Evolutionary conservation across 1,140 invertebrate genomes (phyloP), one percentile per base, ranked within the genome.

Genomic region (Batillaria attramentaria): DNA sequence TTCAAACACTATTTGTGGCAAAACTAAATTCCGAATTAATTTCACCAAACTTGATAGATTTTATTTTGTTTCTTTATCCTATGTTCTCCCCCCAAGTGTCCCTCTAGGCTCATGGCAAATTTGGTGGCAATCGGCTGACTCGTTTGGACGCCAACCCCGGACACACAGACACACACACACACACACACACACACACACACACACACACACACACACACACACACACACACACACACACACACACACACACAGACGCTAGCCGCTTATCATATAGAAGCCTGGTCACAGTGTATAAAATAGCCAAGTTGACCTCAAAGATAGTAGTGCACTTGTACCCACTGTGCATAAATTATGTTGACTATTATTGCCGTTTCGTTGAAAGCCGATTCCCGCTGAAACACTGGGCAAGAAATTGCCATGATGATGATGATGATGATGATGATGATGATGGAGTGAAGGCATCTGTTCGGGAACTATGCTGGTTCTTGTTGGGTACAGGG

Each of bases 171-270:
- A 69, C 35, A 69, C 66, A 66, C 3, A 35, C 16, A 66, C 31
- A 66, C 62, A 66, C 62, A 66, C 62, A 66, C 13, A 66, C 62
- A 66, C 62, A n/a, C 16, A 66, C 16, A 66, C 62, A 66, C 62
- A 13, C 62, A 33, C 62, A 13, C 62, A 13, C 31, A 35, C 66
- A 69, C 37, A 41, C 66, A 69, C 66, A 39, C 37, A 69, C 37
- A 69, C n/a, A 41, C 37, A 69, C 66, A 69, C 66, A 69, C 37
- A 69, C 57, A 62, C 57, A 62, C 57, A 62, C 57, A 62, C 57
- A 62, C 57, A 62, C 57, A 62, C 66, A 69, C 66, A 41, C 66
- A 69, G 35, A 69, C 66, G 24, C 1, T 41, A 16, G 6, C 66
- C 3, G 5, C 24, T 6, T 35, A 5, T 18, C 16, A 6, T 28